Conservation (phyloP, 2,797 vertebrate species). For the Aldrovandia affinis region DNA sequence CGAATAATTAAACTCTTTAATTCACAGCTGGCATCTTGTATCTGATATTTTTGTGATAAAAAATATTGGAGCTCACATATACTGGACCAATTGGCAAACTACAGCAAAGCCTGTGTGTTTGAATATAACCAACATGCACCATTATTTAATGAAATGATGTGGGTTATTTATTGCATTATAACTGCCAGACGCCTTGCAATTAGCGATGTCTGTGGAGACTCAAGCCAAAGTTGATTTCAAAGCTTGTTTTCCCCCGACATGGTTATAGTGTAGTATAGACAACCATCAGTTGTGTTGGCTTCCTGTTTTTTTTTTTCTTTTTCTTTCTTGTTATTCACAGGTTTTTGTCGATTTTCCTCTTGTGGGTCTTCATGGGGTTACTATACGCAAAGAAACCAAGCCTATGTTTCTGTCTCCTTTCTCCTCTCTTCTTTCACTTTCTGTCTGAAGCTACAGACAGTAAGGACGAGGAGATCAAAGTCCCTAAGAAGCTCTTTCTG, state of each 20-base stretch:
- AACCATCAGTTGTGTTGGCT: neutral
- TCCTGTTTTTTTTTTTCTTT: neutral
- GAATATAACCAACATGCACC: neutral
- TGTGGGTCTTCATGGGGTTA: neutral
- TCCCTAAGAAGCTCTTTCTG: conserved; percentile 89
- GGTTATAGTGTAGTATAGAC: neutral
- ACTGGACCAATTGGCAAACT: neutral
- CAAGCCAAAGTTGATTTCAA: neutral
- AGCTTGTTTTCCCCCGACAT: neutral
- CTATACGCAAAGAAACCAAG: conserved; percentile 13
- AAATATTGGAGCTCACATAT: neutral
- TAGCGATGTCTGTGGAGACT: neutral
- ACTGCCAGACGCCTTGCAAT: neutral
- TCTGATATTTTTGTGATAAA: neutral
- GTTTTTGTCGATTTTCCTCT: neutral
- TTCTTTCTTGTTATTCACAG: neutral
- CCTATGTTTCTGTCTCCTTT: conserved; percentile 38
- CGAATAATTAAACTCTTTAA: neutral
- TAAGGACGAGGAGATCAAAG: conserved; percentile 95
- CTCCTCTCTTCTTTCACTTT: conserved; percentile 61
- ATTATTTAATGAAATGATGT: neutral
- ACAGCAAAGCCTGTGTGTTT: neutral
- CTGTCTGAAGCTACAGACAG: conserved; percentile 86
- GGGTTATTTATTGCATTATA: neutral
- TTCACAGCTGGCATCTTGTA: neutral